A percentile compares a stretch with the other conserved stretches of the same genome.
These are phyloP conservation scores for Proteles cristata DNA, from an alignment of 2,113 vertebrate species.

Conservation along the genomic window DNA sequence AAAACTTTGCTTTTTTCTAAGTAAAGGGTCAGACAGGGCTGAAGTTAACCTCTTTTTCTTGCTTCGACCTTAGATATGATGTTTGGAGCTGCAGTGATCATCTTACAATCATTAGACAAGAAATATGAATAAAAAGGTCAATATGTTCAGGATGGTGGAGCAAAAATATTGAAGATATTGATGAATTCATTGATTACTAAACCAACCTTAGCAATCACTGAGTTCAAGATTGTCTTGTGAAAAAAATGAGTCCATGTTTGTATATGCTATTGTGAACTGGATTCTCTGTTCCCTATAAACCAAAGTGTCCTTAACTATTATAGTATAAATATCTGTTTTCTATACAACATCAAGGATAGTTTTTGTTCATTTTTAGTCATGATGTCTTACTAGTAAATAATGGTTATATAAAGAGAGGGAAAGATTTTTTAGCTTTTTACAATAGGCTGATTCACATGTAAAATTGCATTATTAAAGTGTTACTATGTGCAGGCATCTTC, in stretches of 20 bases:
- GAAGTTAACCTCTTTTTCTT: neutral
- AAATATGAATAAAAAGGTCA: neutral
- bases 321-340: neutral
- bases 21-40: neutral
- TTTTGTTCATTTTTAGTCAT: neutral
- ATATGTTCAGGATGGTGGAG: neutral
- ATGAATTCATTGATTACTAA: neutral
- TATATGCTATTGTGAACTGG: neutral
- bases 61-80: neutral
- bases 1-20: neutral
- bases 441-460: neutral
- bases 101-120: neutral
- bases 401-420: neutral
- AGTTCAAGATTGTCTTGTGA: neutral
- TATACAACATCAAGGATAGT: neutral
- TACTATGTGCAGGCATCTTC: neutral
- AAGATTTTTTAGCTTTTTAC: neutral
- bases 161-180: conserved; percentile 10
- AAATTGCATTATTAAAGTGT: neutral
- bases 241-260: neutral
- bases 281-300: neutral
- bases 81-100: neutral
- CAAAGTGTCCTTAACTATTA: neutral
- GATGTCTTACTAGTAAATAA: conserved; percentile 29
- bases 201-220: neutral